A percentile compares a stretch with the other conserved stretches of the same genome.
These are phyloP conservation scores for Setophaga kirtlandii DNA, from an alignment of 2,113 vertebrate species.

Conservation along the genomic window DNA sequence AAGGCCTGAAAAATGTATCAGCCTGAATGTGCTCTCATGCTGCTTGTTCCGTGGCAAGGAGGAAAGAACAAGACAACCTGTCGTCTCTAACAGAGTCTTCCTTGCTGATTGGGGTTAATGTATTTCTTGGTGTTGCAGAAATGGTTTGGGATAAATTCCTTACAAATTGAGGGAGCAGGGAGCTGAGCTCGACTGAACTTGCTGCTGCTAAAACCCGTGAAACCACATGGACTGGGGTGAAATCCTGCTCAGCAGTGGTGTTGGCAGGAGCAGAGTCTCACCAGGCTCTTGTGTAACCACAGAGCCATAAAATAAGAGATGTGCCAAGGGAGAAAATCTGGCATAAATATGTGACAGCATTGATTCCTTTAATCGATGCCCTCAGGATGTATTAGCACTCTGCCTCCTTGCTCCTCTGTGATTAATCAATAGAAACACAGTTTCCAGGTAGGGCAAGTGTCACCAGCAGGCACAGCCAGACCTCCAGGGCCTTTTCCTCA, in stretches of 20 bases:
- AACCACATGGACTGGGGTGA: background rate
- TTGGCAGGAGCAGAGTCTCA: background rate
- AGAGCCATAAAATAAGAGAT: background rate
- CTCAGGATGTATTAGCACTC: slow-evolving; percentile 12
- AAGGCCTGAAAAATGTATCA: slow-evolving; percentile 39
- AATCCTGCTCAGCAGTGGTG: background rate
- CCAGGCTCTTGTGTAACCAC: background rate
- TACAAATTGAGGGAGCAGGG: background rate
- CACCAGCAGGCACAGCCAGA: slow-evolving; percentile 9
- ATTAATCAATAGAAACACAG: slow-evolving; percentile 13
- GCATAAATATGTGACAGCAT: slow-evolving; percentile 5
- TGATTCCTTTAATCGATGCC: slow-evolving; percentile 26
- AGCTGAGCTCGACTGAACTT: background rate
- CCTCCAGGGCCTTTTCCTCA: background rate
- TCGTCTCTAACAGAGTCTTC: background rate
- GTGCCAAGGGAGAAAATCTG: slow-evolving; percentile 22
- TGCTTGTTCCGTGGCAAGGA: background rate
- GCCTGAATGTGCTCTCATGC: slow-evolving; percentile 18
- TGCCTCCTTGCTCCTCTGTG: background rate
- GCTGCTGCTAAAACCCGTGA: background rate
- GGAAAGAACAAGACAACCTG: slow-evolving; percentile 15
- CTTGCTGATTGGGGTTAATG: slow-evolving; percentile 19
- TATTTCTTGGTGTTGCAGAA: background rate
- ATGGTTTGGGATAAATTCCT: slow-evolving; percentile 31
- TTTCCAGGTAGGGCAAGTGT: slow-evolving; percentile 43